These are phyloP conservation scores for Chydorus sphaericus DNA, from an alignment of 2,888 invertebrate genomes.

Conservation along the genomic window DNA sequence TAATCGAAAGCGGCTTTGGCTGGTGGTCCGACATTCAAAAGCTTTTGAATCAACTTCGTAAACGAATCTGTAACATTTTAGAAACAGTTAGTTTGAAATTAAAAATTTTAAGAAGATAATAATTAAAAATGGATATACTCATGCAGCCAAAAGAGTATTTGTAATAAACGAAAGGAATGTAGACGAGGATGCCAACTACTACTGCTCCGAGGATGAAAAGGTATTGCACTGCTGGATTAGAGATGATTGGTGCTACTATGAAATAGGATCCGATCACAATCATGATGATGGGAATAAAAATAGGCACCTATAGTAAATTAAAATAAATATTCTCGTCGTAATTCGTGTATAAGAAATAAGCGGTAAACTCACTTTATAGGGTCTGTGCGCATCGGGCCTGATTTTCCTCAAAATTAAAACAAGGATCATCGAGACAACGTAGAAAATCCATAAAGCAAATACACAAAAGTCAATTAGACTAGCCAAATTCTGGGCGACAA, in stretches of 20 bases:
- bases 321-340: background rate
- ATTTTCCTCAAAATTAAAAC: constrained; percentile 82
- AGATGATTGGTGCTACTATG: constrained; percentile 83
- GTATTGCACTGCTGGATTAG: constrained; percentile 87
- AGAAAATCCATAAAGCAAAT: constrained; percentile 96
- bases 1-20: too few relatives aligned
- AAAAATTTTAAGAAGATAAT: too few relatives aligned
- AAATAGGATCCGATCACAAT: constrained; percentile 78
- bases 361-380: constrained; percentile 59
- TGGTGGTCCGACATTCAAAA: too few relatives aligned
- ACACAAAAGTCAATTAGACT: constrained; percentile 95
- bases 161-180: constrained; percentile 85
- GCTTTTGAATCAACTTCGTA: too few relatives aligned
- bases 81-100: too few relatives aligned
- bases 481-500: constrained; percentile 81
- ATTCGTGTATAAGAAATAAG: background rate
- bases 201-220: constrained; percentile 83
- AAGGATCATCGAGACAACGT: constrained; percentile 86
- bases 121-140: constrained; percentile 41
- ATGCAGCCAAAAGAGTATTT: constrained; percentile 69
- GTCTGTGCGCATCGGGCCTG: constrained; percentile 76
- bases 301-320: constrained; percentile 49
- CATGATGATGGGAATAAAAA: constrained; percentile 79
- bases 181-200: constrained; percentile 72
- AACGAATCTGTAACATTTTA: too few relatives aligned